Percentiles rank a stretch among this genome's conserved stretches.
These are phyloP conservation scores for Calephelis perditalis DNA, from an alignment of 2,888 invertebrate genomes.

Conservation along the genomic window DNA sequence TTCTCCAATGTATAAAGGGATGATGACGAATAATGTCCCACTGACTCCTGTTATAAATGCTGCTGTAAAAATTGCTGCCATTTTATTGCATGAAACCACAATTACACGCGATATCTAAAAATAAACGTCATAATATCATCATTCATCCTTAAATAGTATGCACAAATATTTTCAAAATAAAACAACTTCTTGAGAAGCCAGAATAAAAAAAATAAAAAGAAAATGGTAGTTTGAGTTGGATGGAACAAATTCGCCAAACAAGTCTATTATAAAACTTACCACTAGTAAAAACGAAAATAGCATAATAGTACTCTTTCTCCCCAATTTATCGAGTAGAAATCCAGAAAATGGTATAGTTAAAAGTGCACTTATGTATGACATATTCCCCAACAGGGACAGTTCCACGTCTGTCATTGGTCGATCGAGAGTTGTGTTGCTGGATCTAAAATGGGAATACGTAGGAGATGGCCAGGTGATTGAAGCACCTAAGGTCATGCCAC, in stretches of 20 bases:
- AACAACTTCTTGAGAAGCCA: too few relatives aligned
- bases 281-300: slow-evolving; percentile 37
- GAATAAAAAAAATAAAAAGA: too few relatives aligned
- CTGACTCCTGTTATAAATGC: slow-evolving; percentile 44
- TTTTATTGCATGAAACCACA: slow-evolving; percentile 37
- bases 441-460: slow-evolving; percentile 47
- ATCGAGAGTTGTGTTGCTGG: slow-evolving; percentile 47
- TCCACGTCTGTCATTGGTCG: slow-evolving; percentile 51
- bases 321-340: slow-evolving; percentile 41
- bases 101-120: slow-evolving; percentile 51
- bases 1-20: slow-evolving; percentile 30
- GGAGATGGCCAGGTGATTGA: slow-evolving; percentile 56
- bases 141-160: too few relatives aligned
- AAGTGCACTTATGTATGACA: slow-evolving; percentile 48
- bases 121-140: too few relatives aligned
- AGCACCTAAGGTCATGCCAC: slow-evolving; percentile 41
- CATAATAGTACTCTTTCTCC: slow-evolving; percentile 44
- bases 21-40: slow-evolving; percentile 33
- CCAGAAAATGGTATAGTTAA: slow-evolving; percentile 44
- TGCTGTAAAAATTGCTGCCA: slow-evolving; percentile 46
- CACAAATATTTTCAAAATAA: too few relatives aligned
- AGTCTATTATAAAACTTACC: slow-evolving; percentile 36
- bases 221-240: too few relatives aligned
- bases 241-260: too few relatives aligned
- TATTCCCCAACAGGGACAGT: slow-evolving; percentile 46